phyloP scores from a whole-genome alignment of 2,797 vertebrate genomes.

The Cryptoprocta ferox region DNA sequence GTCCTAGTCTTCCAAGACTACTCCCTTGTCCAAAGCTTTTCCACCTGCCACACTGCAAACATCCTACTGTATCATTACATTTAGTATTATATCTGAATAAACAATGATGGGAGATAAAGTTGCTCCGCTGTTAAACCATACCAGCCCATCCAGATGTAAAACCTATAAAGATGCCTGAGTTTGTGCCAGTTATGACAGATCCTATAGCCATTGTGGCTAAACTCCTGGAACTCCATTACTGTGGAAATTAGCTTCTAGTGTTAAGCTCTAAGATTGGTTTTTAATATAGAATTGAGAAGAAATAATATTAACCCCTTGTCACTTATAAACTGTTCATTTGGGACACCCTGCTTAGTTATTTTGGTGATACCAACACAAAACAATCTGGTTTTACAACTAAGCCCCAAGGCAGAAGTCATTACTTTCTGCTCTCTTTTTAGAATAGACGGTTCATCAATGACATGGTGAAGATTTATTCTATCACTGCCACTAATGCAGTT shows the following conservation, averaged over 20 bases:
- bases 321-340: neutral
- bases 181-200: neutral
- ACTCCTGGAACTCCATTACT: neutral
- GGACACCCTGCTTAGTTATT: neutral
- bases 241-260: neutral
- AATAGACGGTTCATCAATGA: constrained; percentile 92
- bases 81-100: neutral
- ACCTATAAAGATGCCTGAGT: neutral
- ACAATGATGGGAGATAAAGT: neutral
- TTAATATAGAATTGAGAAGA: neutral
- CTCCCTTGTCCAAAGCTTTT: neutral
- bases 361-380: neutral
- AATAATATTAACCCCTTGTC: neutral
- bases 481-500: constrained; percentile 92
- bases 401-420: constrained; percentile 58
- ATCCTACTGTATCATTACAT: neutral
- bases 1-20: neutral
- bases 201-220: neutral
- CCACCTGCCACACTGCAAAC: neutral
- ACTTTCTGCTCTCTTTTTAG: constrained; percentile 86
- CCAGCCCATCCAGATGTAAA: neutral
- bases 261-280: neutral
- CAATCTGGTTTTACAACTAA: neutral
- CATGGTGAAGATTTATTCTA: constrained; percentile 94
- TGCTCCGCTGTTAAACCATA: neutral